Evolutionary conservation across 2,113 vertebrate species (phyloP), one percentile per base, ranked within the genome.

Genomic region (Pao palembangensis): DNA sequence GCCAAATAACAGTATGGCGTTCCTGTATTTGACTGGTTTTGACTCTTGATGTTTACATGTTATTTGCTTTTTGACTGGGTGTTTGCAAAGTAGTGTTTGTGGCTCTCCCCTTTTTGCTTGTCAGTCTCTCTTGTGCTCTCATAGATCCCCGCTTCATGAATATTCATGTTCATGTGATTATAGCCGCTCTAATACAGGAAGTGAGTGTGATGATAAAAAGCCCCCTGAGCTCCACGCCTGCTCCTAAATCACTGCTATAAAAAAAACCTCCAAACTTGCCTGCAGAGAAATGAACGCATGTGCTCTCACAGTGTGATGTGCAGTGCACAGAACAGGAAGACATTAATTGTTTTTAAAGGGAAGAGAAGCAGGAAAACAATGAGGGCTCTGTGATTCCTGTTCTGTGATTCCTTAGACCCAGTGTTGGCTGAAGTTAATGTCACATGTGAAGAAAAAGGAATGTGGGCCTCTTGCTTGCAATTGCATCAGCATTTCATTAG

Each of bases 401-500:
- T 64, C 20, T 64, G 52, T 61, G 68, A 61, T 67, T 77, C 53
- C 47, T 41, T 55, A 66, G 79, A 56, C 60, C 20, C 51, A 41
- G 52, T 58, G 18, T 8, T 8, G 42, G 48, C 31, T 58, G 8
- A 38, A 49, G 42, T 62, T 53, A 70, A 72, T 16, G 21, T 58
- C 63, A 76, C 63, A 41, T 41, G 38, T 71, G 64, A 46, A 70
- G 60, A 38, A 62, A 51, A 23, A 65, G 17, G 64, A 54, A 60
- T n/a, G 53, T 54, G 44, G 25, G 46, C 61, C 62, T 79, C 78
- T 85, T 87, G 81, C 81, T 57, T 69, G 38, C 75, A 75, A 85
- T 84, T 84, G 80, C 83, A 78, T 87, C 83, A 87, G 81, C 63
- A 55, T 67, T 84, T 79, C 31, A 42, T 83, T 84, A 80, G 78